Evolutionary conservation across 2,888 invertebrate genomes (phyloP).

Genomic region (Seladonia tumulorum): DNA sequence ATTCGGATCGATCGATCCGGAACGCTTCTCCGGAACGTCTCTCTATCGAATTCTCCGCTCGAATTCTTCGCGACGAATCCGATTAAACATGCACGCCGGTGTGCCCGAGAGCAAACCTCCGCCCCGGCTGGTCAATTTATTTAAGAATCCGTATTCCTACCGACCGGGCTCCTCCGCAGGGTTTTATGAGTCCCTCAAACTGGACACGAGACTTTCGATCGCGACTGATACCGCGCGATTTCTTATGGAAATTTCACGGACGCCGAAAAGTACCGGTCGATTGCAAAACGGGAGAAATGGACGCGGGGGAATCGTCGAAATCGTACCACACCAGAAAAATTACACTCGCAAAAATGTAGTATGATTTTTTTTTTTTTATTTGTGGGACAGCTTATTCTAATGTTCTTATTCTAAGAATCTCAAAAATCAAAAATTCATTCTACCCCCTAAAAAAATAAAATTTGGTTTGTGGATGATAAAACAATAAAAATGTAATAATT

Average conservation of each 20-base stretch:
- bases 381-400: too few relatives aligned
- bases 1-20: conserved; percentile 52
- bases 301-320: background rate
- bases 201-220: conserved; percentile 6
- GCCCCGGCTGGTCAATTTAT: conserved; percentile 7
- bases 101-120: conserved; percentile 1
- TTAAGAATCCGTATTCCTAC: background rate
- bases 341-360: background rate
- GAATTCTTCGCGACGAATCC: conserved; percentile 44
- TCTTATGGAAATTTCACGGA: background rate
- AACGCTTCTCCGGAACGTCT: conserved; percentile 45
- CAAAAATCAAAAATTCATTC: too few relatives aligned
- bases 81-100: conserved; percentile 40
- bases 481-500: too few relatives aligned
- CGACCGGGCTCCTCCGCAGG: too few relatives aligned
- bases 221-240: background rate
- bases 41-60: conserved; percentile 44
- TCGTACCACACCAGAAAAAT: background rate
- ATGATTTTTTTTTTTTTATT: too few relatives aligned
- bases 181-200: background rate
- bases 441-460: too few relatives aligned
- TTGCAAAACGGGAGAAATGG: too few relatives aligned
- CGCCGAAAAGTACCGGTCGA: background rate
- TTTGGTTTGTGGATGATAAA: too few relatives aligned
- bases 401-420: too few relatives aligned